Conservation (phyloP, 2,113 vertebrate genomes). For the Lepisosteus oculatus region DNA sequence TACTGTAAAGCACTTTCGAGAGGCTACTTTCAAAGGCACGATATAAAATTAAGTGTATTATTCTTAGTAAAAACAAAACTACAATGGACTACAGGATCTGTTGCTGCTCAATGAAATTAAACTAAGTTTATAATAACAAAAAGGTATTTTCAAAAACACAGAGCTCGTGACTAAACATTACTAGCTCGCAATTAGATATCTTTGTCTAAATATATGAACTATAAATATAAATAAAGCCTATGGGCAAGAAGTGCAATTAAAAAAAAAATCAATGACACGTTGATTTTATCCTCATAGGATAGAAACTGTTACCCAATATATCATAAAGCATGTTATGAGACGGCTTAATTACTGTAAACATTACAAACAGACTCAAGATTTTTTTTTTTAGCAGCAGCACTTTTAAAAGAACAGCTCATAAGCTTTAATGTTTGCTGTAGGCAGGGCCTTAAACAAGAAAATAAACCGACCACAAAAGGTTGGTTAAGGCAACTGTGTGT, state of each 20-base stretch:
- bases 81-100: too few species aligned
- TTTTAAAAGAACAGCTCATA: constrained; percentile 46
- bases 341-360: constrained; percentile 74
- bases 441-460: constrained; percentile 41
- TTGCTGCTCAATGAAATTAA: too few species aligned
- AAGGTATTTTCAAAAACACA: too few species aligned
- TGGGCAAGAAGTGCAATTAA: constrained; percentile 29
- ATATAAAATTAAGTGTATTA: too few species aligned
- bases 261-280: constrained; percentile 9
- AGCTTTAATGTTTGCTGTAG: constrained; percentile 47
- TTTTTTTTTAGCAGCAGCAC: constrained; percentile 48
- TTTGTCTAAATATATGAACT: constrained; percentile 32
- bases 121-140: too few species aligned
- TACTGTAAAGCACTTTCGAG: too few species aligned
- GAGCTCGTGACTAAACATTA: too few species aligned
- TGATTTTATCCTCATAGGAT: constrained; percentile 36
- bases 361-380: constrained; percentile 28
- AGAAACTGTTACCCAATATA: constrained; percentile 61
- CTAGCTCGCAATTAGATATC: constrained; percentile 29
- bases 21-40: too few species aligned
- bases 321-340: constrained; percentile 64
- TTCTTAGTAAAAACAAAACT: too few species aligned
- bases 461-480: constrained; percentile 49
- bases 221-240: constrained; percentile 50
- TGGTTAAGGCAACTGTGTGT: constrained; percentile 45